These are phyloP conservation scores for Andrena cerasifolii DNA, from an alignment of 1,140 invertebrate species.

Conservation along the genomic window DNA sequence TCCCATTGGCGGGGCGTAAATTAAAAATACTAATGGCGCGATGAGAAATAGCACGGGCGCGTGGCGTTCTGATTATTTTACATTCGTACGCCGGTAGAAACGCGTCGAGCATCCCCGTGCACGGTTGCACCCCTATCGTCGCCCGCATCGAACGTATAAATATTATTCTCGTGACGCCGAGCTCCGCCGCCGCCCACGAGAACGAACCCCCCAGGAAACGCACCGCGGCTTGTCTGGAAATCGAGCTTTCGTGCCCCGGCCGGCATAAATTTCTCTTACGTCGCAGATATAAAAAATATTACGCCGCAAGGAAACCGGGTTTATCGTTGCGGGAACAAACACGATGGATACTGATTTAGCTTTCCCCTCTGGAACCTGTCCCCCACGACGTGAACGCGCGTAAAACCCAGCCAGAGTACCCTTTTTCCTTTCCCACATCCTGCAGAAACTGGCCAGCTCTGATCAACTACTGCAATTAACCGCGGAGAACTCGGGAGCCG, in stretches of 20 bases:
- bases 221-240: constrained; percentile 24
- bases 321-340: constrained; percentile 36
- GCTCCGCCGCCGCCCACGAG: neutral
- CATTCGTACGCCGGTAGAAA: neutral
- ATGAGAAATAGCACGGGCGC: neutral
- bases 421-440: neutral
- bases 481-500: neutral
- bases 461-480: neutral
- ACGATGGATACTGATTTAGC: constrained; percentile 24
- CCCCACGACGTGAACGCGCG: too few relatives aligned
- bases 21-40: constrained; percentile 3
- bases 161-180: constrained; percentile 46
- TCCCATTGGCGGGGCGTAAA: neutral
- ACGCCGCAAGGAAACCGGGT: constrained; percentile 4
- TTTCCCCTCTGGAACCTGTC: neutral
- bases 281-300: constrained; percentile 50
- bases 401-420: neutral
- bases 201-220: constrained; percentile 6
- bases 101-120: neutral
- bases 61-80: constrained; percentile 15
- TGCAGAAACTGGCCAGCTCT: neutral
- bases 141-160: constrained; percentile 49
- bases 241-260: constrained; percentile 24
- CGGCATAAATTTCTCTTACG: constrained; percentile 40
- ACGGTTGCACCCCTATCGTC: neutral